Base-by-base conservation (phyloP, 2,888 invertebrate genomes). In the Colostygia pectinataria region DNA sequence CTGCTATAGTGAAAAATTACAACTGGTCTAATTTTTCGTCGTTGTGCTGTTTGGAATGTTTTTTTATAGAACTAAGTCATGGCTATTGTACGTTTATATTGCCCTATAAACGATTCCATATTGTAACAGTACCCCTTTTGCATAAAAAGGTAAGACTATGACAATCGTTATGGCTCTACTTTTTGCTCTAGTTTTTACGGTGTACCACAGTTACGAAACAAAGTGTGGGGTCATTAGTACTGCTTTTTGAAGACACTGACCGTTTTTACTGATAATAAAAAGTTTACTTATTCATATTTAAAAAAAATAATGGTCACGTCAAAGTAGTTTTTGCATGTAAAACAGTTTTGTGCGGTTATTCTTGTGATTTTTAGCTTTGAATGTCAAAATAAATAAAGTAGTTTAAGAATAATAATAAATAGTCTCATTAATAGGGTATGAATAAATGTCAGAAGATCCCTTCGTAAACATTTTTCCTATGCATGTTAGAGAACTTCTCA, bases 101-200 rank as follows among this genome's bases (percentile, higher is more conserved):
- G 60, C 76, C 73, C 83, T 77, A 82, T 87, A 83, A 86, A 78
- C 68, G 77, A 71, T 69, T 69, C 71, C 71, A 15, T 65, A 74
- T 74, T 77, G 74, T 78, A 28, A 33, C 33, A 33, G 54, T 71
- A 84, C 83, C 83, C 86, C 87, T 83, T 86, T 80, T 54, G 54
- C 59, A 63, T 68, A 69, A 72, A 71, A 79, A 74, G 65, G 62
- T 62, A 59, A 61, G 58, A 64, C 65, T 73, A 74, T 79, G 73
- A 73, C 71, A 69, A 64, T 58, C 61, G n/a, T n/a, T n/a, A n/a
- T n/a, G n/a, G n/a, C n/a, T n/a, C n/a, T n/a, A 24, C 66, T 84
- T 88, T 86, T 86, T 88, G 83, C 86, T 83, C 82, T 61, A 83
- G 58, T 88, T 89, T 54, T 88, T 83, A 72, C 66, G 53, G 57